Percentiles rank a stretch among this genome's conserved stretches.
Conservation (phyloP, 2,888 invertebrate species). For the Agrochola macilenta region DNA sequence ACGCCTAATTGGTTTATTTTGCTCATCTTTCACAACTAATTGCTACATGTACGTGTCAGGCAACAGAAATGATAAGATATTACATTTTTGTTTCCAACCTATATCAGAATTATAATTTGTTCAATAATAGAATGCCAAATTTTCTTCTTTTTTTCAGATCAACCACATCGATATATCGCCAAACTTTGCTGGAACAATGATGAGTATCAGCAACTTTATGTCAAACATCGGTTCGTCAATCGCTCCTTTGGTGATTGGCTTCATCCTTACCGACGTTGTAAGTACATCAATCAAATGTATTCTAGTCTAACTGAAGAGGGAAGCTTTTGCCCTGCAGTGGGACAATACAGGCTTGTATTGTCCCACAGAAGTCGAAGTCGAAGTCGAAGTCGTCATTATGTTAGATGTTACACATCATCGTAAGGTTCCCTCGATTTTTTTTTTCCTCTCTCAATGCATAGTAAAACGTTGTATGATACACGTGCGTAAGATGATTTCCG, state of each 20-base stretch:
- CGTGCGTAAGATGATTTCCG: too few species aligned
- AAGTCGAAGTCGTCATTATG: too few species aligned
- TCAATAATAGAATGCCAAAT: background rate
- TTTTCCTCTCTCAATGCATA: too few species aligned
- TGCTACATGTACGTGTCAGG: constrained; percentile 8
- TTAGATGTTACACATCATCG: too few species aligned
- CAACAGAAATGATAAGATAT: background rate
- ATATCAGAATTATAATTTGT: background rate
- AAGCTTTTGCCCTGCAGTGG: too few species aligned
- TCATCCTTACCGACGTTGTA: constrained; percentile 93
- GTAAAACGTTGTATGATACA: too few species aligned
- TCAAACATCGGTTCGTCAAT: constrained; percentile 93
- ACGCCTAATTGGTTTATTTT: background rate
- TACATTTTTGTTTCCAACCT: background rate
- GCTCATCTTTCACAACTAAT: background rate
- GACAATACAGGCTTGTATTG: too few species aligned
- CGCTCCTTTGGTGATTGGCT: constrained; percentile 93
- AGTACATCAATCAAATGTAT: constrained; percentile 66
- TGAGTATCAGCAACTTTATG: constrained; percentile 95
- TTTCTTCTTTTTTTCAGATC: constrained; percentile 81
- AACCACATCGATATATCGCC: constrained; percentile 96
- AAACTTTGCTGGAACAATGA: constrained; percentile 95
- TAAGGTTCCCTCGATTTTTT: too few species aligned
- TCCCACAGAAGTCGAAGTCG: too few species aligned
- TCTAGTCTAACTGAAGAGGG: too few species aligned